These are phyloP conservation scores for Notodonta dromedarius DNA, from an alignment of 2,888 invertebrate genomes.

Conservation along the genomic window DNA sequence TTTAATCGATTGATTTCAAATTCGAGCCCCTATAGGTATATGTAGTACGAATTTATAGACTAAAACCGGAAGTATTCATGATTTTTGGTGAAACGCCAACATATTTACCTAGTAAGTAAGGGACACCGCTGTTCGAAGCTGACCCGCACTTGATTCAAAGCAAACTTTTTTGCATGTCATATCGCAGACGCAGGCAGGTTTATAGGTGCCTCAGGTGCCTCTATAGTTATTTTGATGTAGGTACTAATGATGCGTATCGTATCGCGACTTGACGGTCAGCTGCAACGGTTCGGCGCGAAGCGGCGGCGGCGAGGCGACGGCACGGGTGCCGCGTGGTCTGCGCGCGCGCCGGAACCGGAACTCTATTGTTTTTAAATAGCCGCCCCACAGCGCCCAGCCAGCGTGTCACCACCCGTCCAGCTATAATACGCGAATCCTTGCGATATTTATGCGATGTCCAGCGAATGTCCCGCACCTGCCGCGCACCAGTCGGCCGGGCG, in stretches of 20 bases:
- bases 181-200: not conserved
- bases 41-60: too few relatives aligned
- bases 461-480: slow-evolving; percentile 38
- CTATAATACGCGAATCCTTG: slow-evolving; percentile 1
- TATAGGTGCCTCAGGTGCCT: too few relatives aligned
- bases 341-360: slow-evolving; percentile 57
- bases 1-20: too few relatives aligned
- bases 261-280: slow-evolving; percentile 9
- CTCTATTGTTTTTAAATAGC: slow-evolving; percentile 57
- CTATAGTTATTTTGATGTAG: not conserved
- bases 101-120: too few relatives aligned
- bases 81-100: too few relatives aligned
- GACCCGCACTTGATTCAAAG: too few relatives aligned
- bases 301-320: slow-evolving; percentile 27
- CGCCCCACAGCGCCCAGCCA: slow-evolving; percentile 12
- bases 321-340: slow-evolving; percentile 56
- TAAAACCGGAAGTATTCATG: too few relatives aligned
- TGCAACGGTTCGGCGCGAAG: slow-evolving; percentile 11
- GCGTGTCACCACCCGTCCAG: slow-evolving; percentile 22
- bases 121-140: too few relatives aligned
- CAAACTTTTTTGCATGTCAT: not conserved
- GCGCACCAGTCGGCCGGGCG: slow-evolving; percentile 9
- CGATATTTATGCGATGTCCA: slow-evolving; percentile 36
- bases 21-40: too few relatives aligned
- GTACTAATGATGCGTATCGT: slow-evolving; percentile 2